A percentile compares a stretch with the other conserved stretches of the same genome.
phyloP scores from a whole-genome alignment of 2,113 vertebrate species.

The Caracal caracal region DNA sequence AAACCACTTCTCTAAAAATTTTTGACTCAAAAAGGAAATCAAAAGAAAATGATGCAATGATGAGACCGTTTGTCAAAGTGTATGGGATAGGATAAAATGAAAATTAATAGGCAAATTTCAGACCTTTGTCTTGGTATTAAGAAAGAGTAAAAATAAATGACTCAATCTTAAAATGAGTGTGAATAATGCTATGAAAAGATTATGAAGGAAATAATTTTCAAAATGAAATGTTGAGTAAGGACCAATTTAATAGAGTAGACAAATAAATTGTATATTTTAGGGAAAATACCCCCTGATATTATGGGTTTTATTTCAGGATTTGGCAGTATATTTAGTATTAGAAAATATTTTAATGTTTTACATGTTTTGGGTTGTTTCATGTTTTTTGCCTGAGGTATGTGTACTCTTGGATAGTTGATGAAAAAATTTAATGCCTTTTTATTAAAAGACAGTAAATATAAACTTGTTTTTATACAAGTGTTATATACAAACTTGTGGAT shows the following conservation, averaged over 20 bases:
- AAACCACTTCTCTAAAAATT: conserved; percentile 54
- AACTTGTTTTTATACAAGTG: not conserved
- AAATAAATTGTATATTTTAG: not conserved
- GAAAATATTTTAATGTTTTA: conserved; percentile 27
- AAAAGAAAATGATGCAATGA: conserved; percentile 33
- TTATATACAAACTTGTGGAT: not conserved
- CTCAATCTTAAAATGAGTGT: not conserved
- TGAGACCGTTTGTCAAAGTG: not conserved
- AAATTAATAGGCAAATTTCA: conserved; percentile 25
- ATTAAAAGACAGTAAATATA: not conserved
- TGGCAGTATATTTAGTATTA: conserved; percentile 2
- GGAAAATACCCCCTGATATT: not conserved
- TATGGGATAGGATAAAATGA: not conserved
- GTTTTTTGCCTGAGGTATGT: not conserved
- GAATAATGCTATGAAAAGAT: not conserved
- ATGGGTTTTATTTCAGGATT: not conserved
- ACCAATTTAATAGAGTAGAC: not conserved
- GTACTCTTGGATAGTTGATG: not conserved
- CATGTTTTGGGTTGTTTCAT: conserved; percentile 12
- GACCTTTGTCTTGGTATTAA: not conserved
- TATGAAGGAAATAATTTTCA: conserved; percentile 3
- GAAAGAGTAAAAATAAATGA: not conserved
- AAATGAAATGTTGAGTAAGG: conserved; percentile 18
- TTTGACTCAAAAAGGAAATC: conserved; percentile 41
- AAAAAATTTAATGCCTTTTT: conserved; percentile 2